Evolutionary conservation across 2,113 vertebrate species (phyloP), one percentile per base, ranked within the genome.

Genomic region (Dendrocopos noguchii): DNA sequence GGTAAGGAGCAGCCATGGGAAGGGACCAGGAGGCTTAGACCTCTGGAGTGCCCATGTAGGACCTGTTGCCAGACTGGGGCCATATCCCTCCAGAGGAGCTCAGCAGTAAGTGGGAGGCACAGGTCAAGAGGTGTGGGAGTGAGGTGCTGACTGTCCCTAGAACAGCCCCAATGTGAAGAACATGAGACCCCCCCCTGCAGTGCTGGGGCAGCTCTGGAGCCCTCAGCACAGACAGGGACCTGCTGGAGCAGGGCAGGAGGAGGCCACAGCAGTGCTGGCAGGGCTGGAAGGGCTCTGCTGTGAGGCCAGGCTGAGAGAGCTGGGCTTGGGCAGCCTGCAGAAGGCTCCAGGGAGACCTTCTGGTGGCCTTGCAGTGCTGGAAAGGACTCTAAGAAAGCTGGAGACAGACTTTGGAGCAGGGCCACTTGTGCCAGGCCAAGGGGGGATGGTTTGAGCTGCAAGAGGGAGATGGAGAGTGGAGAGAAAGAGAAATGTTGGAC

Each of bases 71-170:
- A 21, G 13, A 7, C 21, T 9, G 21, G 4, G 34, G 28, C 53
- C 21, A 2, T 1, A 4, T 44, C 11, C 18, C 10, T 31, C 36
- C 1, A 2, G 21, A 67, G 28, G 8, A 63, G 19, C 24, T 33
- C 1, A 0, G 29, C 34, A 52, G 29, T 22, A 76, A 31, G 19
- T 5, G 10, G 12, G 12, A 39, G 2, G 7, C 50, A 52, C 1
- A 0, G 11, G 33, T 31, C 13, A 18, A 55, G 42, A 67, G 25
- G 29, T 56, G 28, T 55, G 44, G 60, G 59, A 12, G 0, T 33
- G 52, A 53, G 39, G 47, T 15, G 25, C 39, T 7, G 0, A 9
- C n/a, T 21, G 4, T 29, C 67, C 60, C 42, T n/a, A 34, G 34
- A 57, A 44, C 16, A 44, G 12, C n/a, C 59, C 59, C 8, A 33